Conservation (phyloP, 1,140 invertebrate genomes). For the Bombus confusus region DNA sequence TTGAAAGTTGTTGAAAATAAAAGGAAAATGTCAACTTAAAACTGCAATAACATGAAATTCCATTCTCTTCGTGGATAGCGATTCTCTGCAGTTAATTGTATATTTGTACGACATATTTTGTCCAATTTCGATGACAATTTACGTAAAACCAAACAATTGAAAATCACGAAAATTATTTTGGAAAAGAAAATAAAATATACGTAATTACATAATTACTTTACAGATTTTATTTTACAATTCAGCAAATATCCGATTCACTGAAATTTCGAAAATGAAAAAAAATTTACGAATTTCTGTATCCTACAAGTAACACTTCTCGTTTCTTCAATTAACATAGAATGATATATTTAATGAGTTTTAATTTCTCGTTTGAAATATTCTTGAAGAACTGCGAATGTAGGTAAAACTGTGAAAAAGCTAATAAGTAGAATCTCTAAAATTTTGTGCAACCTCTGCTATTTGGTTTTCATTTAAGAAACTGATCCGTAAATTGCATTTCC, state of each 20-base stretch:
- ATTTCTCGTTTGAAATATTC: not conserved
- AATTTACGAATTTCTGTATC: too few relatives aligned
- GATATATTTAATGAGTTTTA: not conserved
- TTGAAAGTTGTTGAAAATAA: not conserved
- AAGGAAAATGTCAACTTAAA: conserved; percentile 19
- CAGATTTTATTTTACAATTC: too few relatives aligned
- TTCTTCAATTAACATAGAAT: not conserved
- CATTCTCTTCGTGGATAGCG: not conserved
- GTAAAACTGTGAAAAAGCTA: not conserved
- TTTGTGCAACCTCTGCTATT: not conserved
- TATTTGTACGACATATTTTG: too few relatives aligned
- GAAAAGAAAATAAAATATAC: not conserved
- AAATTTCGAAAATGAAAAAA: not conserved
- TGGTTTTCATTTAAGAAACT: not conserved
- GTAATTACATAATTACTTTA: too few relatives aligned
- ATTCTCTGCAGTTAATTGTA: too few relatives aligned
- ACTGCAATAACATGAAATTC: conserved; percentile 12
- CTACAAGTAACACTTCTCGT: too few relatives aligned
- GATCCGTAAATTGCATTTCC: not conserved
- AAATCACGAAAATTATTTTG: too few relatives aligned
- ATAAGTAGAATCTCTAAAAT: not conserved
- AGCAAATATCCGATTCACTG: not conserved
- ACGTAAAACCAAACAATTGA: too few relatives aligned
- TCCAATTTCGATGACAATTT: too few relatives aligned
- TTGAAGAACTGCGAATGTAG: not conserved